Evolutionary conservation across 2,113 vertebrate species (phyloP).

Genomic region (Sorex fumeus): DNA sequence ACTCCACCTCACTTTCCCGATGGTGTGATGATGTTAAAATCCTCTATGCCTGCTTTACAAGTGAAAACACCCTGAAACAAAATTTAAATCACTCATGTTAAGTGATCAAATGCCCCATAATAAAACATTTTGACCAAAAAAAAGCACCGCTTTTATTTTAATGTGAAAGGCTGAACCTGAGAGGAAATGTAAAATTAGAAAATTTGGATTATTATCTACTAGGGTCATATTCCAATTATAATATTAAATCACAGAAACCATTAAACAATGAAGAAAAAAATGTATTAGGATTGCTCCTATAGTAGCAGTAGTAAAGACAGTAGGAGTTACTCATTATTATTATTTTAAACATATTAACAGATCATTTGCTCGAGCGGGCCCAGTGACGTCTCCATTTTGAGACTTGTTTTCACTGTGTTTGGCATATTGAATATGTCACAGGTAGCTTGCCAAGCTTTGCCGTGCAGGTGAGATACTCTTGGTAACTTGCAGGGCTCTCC

Average conservation of each 20-base stretch:
- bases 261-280: not conserved
- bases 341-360: not conserved
- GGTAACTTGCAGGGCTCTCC: no score
- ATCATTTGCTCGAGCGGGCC: no score
- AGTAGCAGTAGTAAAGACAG: not conserved
- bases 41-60: not conserved
- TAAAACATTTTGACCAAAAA: slow-evolving; percentile 46
- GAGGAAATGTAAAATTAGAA: not conserved
- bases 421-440: no score
- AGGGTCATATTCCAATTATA: not conserved
- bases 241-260: not conserved
- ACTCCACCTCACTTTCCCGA: not conserved
- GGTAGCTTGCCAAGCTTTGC: no score
- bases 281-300: no score
- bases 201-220: not conserved
- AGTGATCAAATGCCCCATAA: not conserved
- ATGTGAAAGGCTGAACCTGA: not conserved
- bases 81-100: slow-evolving; percentile 28
- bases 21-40: not conserved
- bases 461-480: no score
- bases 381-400: no score
- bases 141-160: slow-evolving; percentile 11
- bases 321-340: not conserved
- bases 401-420: no score
- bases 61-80: slow-evolving; percentile 24